Evolutionary conservation across 2,888 invertebrate genomes (phyloP).

Genomic region (Yponomeuta malinellus): DNA sequence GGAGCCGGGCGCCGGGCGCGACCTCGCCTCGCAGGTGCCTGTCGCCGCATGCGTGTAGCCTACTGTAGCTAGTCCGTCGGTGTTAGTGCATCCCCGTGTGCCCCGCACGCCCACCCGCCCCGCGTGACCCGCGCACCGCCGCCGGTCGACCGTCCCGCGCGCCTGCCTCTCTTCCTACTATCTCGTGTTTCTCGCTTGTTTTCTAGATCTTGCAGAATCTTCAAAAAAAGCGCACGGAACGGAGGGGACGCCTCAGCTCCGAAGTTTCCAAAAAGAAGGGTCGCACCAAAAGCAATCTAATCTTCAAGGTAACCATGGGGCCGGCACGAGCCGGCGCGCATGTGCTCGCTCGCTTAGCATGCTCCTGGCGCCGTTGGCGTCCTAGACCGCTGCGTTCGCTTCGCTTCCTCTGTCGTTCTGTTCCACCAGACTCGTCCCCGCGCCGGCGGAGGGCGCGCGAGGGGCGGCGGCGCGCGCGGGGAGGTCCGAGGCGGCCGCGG

Average conservation of each 20-base stretch:
- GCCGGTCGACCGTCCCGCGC: slow-evolving; percentile 60
- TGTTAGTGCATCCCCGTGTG: slow-evolving; percentile 68
- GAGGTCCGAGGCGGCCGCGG: slow-evolving; percentile 28
- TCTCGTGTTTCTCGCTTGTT: slow-evolving; percentile 91
- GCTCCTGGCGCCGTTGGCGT: slow-evolving; percentile 68
- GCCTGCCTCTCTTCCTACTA: slow-evolving; percentile 82
- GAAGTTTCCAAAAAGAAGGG: slow-evolving; percentile 94
- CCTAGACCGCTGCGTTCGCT: slow-evolving; percentile 70
- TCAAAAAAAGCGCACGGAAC: slow-evolving; percentile 98
- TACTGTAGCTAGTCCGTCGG: slow-evolving; percentile 52
- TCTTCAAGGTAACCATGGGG: slow-evolving; percentile 95
- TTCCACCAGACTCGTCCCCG: slow-evolving; percentile 54
- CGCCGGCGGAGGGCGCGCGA: slow-evolving; percentile 29
- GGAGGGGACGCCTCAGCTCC: slow-evolving; percentile 97
- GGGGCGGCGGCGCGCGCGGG: slow-evolving; percentile 40
- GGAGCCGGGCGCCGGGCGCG: slow-evolving; percentile 27
- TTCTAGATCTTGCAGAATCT: slow-evolving; percentile 99
- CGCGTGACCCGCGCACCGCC: slow-evolving; percentile 43
- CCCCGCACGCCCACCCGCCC: slow-evolving; percentile 46
- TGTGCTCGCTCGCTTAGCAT: slow-evolving; percentile 76
- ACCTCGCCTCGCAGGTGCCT: slow-evolving; percentile 21
- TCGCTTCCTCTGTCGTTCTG: slow-evolving; percentile 68
- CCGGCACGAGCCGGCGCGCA: slow-evolving; percentile 74
- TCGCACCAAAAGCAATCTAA: slow-evolving; percentile 97
- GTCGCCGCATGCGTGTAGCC: slow-evolving; percentile 43